Evolutionary conservation across 2,888 invertebrate species (phyloP), one percentile per base, ranked within the genome.

Genomic region (Mesopsocus fuscifrons): DNA sequence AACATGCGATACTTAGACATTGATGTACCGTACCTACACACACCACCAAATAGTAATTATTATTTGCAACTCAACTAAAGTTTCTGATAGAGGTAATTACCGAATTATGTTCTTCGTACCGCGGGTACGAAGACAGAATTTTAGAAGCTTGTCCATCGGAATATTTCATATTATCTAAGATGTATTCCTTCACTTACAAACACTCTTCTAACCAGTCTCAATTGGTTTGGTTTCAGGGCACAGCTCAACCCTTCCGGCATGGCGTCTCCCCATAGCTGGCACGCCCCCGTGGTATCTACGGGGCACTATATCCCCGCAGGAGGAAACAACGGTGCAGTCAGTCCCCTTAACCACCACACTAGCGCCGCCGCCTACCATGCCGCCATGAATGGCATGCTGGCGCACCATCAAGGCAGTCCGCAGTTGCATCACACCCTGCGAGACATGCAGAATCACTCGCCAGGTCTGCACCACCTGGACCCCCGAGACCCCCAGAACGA

Each of bases 221-320:
- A n/a, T n/a, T n/a, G n/a, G n/a, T 34, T 38, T 38, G 3, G 8
- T 38, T 38, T 16, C 38, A 38, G 38, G 38, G 38, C 38, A 20
- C 38, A 38, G 21, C 20, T 38, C 6, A 38, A 48, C 51, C 59
- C 55, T 41, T 58, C 58, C 35, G 62, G 63, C 41, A 74, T 74
- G 71, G 72, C 70, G 40, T 74, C 77, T 49, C 76, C 78, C 34
- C 85, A 87, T 59, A 77, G 83, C 53, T 89, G 89, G 88, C 88
- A 89, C 65, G 82, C 87, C 55, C 85, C 87, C 51, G 83, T 84
- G 45, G 78, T 78, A 41, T 74, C 81, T 45, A 73, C 81, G 54
- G 72, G 77, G 18, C 88, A 89, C 64, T 84, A 87, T 58, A 80
- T 80, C 50, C 80, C 81, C 2, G 48, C 59, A 54, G 55, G 50